Conservation (phyloP, 2,888 invertebrate species). For the Cryptophagus acutangulus region DNA sequence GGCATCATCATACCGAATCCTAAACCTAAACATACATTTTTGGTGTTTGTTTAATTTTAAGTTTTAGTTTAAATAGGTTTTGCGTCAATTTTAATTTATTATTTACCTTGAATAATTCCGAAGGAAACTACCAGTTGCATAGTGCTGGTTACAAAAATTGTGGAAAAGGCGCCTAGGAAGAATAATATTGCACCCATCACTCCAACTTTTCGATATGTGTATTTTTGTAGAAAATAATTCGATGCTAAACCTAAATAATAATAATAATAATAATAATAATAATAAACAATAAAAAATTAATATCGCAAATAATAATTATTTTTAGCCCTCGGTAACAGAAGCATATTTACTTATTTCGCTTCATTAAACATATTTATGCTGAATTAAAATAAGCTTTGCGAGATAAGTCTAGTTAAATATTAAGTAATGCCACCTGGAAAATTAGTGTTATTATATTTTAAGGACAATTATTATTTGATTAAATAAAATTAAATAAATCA, state of each 20-base stretch:
- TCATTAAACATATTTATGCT: too few relatives aligned
- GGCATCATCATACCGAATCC: constrained; percentile 72
- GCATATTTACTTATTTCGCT: too few relatives aligned
- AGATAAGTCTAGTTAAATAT: too few relatives aligned
- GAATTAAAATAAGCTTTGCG: too few relatives aligned
- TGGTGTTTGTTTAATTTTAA: too few relatives aligned
- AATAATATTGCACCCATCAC: constrained; percentile 61
- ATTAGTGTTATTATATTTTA: too few relatives aligned
- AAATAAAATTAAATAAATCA: too few relatives aligned
- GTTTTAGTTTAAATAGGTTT: constrained; percentile 3
- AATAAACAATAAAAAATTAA: not conserved
- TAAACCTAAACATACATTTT: constrained; percentile 55
- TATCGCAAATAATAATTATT: too few relatives aligned
- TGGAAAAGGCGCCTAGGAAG: constrained; percentile 57
- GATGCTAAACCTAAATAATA: constrained; percentile 59
- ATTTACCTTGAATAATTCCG: constrained; percentile 58
- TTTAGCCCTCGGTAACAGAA: too few relatives aligned
- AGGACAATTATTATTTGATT: too few relatives aligned
- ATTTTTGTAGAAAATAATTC: constrained; percentile 61
- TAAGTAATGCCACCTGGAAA: too few relatives aligned
- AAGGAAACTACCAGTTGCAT: constrained; percentile 61
- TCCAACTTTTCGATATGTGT: constrained; percentile 63
- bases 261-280: not conserved
- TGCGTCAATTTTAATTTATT: not conserved
- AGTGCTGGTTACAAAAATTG: constrained; percentile 60